Evolutionary conservation across 2,113 vertebrate genomes (phyloP), one percentile per base, ranked within the genome.

Genomic region (Zeus faber): DNA sequence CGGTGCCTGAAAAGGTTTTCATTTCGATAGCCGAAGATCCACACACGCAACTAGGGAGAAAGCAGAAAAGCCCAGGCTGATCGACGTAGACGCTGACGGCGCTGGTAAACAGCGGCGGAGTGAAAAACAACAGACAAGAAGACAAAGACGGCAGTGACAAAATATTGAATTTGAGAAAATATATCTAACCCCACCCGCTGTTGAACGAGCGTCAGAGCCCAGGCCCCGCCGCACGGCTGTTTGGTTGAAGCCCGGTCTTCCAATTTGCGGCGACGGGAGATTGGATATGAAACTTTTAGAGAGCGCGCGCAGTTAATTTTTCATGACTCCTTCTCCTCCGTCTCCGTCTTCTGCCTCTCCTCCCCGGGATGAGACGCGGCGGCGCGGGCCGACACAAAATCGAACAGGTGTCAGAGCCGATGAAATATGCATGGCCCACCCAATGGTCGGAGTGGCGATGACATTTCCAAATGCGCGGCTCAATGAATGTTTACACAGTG

Each of bases 391-490:
- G 77, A 86, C 79, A 77, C 64, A 80, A 86, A 84, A 87, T 85
- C 76, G 77, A 87, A 88, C 79, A 80, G 76, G 83, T 87, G 85
- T 87, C 68, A 67, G 69, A 60, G 13, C 27, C 75, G 65, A 84
- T 85, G 75, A 89, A 89, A 89, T 85, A 87, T 87, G 85, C 74
- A 90, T 83, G 76, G 83, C 75, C 79, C 81, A 79, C 76, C 76
- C 80, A 80, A 70, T 58, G 74, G 72, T 54, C 54, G 10, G 64
- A 72, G 79, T 39, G 53, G 70, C 52, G 61, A 70, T 88, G 86
- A 85, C 85, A 90, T 88, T 87, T 87, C 77, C 76, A 88, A 83
- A 83, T 77, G 82, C 64, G 67, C 57, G 72, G 82, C 77, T 87
- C 73, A 62, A 77, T 82, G 87, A 84, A 79, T 88, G 88, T 89